Conservation (phyloP, 2,888 invertebrate genomes). For the Drosophila emarginata region DNA sequence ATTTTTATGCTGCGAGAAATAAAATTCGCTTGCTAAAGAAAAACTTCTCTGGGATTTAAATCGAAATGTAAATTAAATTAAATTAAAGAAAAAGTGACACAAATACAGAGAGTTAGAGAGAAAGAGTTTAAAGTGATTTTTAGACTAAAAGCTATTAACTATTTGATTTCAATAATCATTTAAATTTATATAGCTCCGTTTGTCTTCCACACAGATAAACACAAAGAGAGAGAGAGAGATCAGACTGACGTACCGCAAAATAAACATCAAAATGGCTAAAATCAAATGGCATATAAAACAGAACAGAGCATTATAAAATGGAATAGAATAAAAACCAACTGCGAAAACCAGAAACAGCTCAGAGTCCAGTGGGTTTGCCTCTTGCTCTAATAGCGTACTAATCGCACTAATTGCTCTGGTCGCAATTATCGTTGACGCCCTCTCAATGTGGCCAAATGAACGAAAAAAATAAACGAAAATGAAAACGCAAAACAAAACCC, state of each 20-base stretch:
- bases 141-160: constrained; percentile 1
- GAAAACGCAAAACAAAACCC: constrained; percentile 46
- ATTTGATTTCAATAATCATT: constrained; percentile 46
- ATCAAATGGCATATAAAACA: constrained; percentile 43
- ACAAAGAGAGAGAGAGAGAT: not conserved
- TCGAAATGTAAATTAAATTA: constrained; percentile 1
- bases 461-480: constrained; percentile 26
- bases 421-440: constrained; percentile 72
- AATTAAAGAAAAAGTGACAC: not conserved
- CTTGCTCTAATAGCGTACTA: constrained; percentile 73
- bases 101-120: not conserved
- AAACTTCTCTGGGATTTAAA: not conserved
- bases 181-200: constrained; percentile 28
- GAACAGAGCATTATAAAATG: too few relatives aligned
- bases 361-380: constrained; percentile 18
- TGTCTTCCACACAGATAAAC: constrained; percentile 1
- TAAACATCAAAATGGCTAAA: constrained; percentile 53
- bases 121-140: not conserved
- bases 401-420: constrained; percentile 77
- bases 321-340: constrained; percentile 13
- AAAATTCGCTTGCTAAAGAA: not conserved
- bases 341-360: constrained; percentile 10
- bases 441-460: constrained; percentile 6
- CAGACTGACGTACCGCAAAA: constrained; percentile 41
- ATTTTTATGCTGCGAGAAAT: constrained; percentile 7